These are phyloP conservation scores for Brachionus angularis DNA, from an alignment of 1,140 invertebrate species.

Conservation along the genomic window DNA sequence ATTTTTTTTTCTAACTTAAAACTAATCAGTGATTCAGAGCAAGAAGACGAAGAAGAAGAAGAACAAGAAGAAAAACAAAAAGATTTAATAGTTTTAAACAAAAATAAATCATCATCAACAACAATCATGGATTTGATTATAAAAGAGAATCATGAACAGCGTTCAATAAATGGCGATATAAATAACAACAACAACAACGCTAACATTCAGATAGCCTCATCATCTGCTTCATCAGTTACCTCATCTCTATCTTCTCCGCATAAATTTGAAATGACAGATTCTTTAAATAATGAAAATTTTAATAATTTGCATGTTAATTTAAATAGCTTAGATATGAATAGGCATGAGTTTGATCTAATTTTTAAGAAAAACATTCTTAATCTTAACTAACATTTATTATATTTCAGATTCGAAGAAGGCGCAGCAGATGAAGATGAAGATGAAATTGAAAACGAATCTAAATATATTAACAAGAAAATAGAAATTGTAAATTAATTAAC, in stretches of 20 bases:
- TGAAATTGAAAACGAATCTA: not conserved
- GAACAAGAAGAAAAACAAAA: too few relatives aligned
- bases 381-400: too few relatives aligned
- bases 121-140: too few relatives aligned
- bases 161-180: constrained; percentile 19
- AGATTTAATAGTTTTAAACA: too few relatives aligned
- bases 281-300: not conserved
- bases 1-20: not conserved
- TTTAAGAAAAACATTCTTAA: too few relatives aligned
- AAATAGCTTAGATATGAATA: too few relatives aligned
- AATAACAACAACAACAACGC: too few relatives aligned
- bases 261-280: constrained; percentile 10
- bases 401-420: constrained; percentile 39
- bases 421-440: not conserved
- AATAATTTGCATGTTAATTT: not conserved
- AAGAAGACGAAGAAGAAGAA: too few relatives aligned
- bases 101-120: too few relatives aligned
- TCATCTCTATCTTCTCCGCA: not conserved
- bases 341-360: too few relatives aligned
- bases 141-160: too few relatives aligned
- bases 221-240: not conserved
- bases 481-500: constrained; percentile 29
- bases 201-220: not conserved
- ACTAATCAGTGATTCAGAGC: not conserved
- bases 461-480: constrained; percentile 21